phyloP scores from a whole-genome alignment of 1,140 invertebrate genomes.

The Dendrolimus punctatus region DNA sequence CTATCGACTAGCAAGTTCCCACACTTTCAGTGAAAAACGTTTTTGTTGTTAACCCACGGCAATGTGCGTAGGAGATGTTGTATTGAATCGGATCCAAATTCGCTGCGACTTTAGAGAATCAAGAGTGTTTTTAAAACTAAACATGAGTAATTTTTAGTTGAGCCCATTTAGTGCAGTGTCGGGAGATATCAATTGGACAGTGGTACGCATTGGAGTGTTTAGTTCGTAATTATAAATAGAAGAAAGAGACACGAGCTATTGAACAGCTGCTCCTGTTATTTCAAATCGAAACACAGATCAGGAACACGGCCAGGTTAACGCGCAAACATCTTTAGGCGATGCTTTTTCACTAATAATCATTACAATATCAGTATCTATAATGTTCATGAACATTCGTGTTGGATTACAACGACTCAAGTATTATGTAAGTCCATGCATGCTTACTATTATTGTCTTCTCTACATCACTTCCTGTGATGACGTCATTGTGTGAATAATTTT shows the following conservation, averaged over 20 bases:
- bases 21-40: not conserved
- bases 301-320: conserved; percentile 44
- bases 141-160: conserved; percentile 28
- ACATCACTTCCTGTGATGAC: not conserved
- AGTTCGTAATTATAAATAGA: conserved; percentile 51
- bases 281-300: conserved; percentile 45
- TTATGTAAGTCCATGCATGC: conserved; percentile 26
- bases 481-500: no score
- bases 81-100: conserved; percentile 22
- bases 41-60: conserved; percentile 1
- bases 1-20: no score
- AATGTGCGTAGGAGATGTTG: conserved; percentile 22
- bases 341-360: not conserved
- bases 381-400: conserved; percentile 28
- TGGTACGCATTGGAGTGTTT: conserved; percentile 37
- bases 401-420: conserved; percentile 26
- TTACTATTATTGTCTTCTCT: conserved; percentile 1
- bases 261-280: conserved; percentile 57
- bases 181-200: conserved; percentile 37
- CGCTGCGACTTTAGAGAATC: conserved; percentile 18
- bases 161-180: conserved; percentile 28
- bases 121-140: conserved; percentile 22
- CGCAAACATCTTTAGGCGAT: not conserved
- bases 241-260: conserved; percentile 35
- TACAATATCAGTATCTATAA: conserved; percentile 2